These are phyloP conservation scores for Coregonus clupeaformis DNA, from an alignment of 2,113 vertebrate genomes.

Conservation along the genomic window DNA sequence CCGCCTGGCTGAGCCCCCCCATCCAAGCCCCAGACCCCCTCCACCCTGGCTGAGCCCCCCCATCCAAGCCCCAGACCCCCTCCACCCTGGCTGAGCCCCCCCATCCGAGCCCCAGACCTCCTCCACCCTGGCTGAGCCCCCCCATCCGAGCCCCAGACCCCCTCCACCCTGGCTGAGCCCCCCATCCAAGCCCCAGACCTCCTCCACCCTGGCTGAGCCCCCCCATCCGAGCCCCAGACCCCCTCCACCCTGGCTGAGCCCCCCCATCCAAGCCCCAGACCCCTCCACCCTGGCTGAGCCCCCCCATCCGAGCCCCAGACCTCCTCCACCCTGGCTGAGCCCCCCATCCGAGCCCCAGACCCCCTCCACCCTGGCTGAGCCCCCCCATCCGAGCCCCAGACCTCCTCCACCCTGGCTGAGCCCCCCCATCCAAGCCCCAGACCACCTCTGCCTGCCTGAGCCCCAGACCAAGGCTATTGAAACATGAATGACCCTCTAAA, in stretches of 20 bases:
- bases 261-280: neutral
- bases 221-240: neutral
- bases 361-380: too few species aligned
- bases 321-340: neutral
- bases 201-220: neutral
- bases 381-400: too few species aligned
- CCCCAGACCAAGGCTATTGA: conserved; percentile 50
- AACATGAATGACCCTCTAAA: conserved; percentile 66
- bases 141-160: too few species aligned
- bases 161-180: too few species aligned
- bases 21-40: neutral
- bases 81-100: too few species aligned
- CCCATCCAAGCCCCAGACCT: neutral
- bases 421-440: too few species aligned
- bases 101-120: too few species aligned
- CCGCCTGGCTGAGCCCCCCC: neutral
- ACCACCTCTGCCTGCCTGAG: too few species aligned
- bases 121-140: neutral
- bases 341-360: neutral
- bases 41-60: too few species aligned
- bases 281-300: neutral
- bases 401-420: too few species aligned
- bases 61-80: too few species aligned
- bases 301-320: too few species aligned
- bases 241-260: conserved; percentile 1